Evolutionary conservation across 1,140 invertebrate genomes (phyloP), one percentile per base, ranked within the genome.

Genomic region (Philotrypesis tridentata): DNA sequence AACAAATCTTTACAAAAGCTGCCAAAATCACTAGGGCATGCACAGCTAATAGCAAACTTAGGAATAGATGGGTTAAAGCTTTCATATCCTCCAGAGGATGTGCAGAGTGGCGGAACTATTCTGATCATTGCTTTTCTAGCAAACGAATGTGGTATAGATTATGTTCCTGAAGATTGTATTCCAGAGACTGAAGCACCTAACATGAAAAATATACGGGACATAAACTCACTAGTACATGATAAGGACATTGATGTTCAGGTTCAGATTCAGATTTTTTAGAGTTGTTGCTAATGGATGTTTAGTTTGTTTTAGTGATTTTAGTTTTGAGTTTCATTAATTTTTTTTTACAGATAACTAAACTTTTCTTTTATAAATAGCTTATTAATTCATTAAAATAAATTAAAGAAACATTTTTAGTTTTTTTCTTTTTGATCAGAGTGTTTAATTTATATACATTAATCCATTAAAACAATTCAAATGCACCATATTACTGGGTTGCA

Each of bases 121-220:
- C 92, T 93, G 77, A 94, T 96, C 33, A 93, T 96, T 91, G 93
- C 93, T 86, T 96, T 93, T 92, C 91, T 96, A 80, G 91, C 91
- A 12, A 87, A 88, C 25, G 89, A 91, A 84, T 90, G 85, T 27
- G 88, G 89, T 31, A 89, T 91, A 55, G 86, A 91, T 33, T 91
- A 89, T 82, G 84, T 80, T 17, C 87, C 89, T 12, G 73, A 89
- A 83, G 82, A 88, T 80, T 84, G 82, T 21, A 37, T 85, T 80
- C 75, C 79, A 6, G 85, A 90, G 40, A 86, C 77, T 80, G 82
- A 89, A 23, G 65, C 77, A 25, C 75, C 76, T 1, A 85, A 82
- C 55, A 5, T 9, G 9, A 9, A 3, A 37, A 37, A 37, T n/a
- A n/a, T n/a, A 37, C 33, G 4, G 33, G 79, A 86, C 43, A 55